These are phyloP conservation scores for Leptinotarsa texana DNA, from an alignment of 1,140 invertebrate genomes.

Conservation along the genomic window DNA sequence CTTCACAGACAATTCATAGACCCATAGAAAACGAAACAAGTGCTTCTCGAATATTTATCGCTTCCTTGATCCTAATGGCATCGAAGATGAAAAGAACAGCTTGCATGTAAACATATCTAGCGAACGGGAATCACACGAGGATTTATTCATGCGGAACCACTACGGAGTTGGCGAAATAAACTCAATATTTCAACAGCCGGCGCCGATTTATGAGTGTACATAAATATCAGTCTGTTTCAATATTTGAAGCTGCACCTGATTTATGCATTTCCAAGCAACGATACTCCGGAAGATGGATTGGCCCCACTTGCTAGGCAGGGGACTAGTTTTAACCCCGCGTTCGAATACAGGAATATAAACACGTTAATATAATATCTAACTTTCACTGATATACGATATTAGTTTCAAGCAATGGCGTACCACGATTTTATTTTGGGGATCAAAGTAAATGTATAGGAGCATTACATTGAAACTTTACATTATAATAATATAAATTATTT, in stretches of 20 bases:
- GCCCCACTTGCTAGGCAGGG: not conserved
- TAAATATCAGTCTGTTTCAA: constrained; percentile 17
- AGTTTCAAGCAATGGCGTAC: too few relatives aligned
- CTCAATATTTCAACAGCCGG: constrained; percentile 16
- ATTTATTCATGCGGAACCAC: constrained; percentile 15
- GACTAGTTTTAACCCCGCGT: not conserved
- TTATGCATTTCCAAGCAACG: constrained; percentile 14
- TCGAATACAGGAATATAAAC: not conserved
- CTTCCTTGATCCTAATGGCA: too few relatives aligned
- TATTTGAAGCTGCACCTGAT: constrained; percentile 13
- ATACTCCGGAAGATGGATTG: not conserved
- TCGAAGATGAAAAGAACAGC: too few relatives aligned
- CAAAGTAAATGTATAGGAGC: too few relatives aligned
- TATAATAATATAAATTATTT: too few relatives aligned
- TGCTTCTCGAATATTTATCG: too few relatives aligned
- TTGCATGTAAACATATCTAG: not conserved
- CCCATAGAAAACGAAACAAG: too few relatives aligned
- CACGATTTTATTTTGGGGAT: too few relatives aligned
- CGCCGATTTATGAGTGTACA: constrained; percentile 11
- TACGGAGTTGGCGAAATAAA: constrained; percentile 10
- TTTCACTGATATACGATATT: too few relatives aligned
- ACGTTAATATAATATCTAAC: too few relatives aligned
- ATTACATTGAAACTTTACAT: too few relatives aligned
- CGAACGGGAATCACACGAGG: constrained; percentile 5
- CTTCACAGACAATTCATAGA: too few relatives aligned